Percentiles rank a stretch among this genome's conserved stretches.
phyloP scores from a whole-genome alignment of 2,888 invertebrate genomes.

The Heteromurus nitidus region DNA sequence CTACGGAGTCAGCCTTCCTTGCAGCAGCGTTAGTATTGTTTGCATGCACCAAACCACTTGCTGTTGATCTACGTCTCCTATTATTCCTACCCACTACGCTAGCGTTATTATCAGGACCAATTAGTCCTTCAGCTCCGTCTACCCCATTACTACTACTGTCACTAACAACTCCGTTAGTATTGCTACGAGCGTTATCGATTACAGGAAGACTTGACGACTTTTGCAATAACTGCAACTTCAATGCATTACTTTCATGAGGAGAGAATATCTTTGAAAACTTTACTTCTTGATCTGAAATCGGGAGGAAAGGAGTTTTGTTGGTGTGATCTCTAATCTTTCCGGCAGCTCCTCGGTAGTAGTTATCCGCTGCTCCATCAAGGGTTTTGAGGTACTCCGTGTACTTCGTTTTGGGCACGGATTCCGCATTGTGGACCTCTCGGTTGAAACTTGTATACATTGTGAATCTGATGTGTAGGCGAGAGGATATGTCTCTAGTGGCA shows the following conservation, averaged over 20 bases:
- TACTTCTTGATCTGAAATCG: constrained; percentile 54
- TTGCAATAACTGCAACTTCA: constrained; percentile 61
- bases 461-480: neutral
- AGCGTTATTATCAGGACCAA: constrained; percentile 15
- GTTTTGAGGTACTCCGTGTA: constrained; percentile 70
- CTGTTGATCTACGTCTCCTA: constrained; percentile 54
- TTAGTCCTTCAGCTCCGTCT: neutral
- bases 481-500: too few relatives aligned
- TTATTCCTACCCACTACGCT: neutral
- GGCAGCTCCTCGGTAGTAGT: neutral
- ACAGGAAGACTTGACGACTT: constrained; percentile 61
- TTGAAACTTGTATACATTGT: constrained; percentile 40
- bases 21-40: constrained; percentile 9
- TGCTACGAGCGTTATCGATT: constrained; percentile 7
- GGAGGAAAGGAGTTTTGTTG: neutral
- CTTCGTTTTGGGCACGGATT: constrained; percentile 60
- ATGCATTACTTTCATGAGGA: constrained; percentile 67
- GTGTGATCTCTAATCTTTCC: neutral
- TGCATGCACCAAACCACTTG: constrained; percentile 51
- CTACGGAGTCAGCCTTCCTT: constrained; percentile 58
- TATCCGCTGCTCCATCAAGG: constrained; percentile 5
- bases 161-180: constrained; percentile 13
- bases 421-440: constrained; percentile 17
- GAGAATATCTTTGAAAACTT: constrained; percentile 71
- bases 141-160: constrained; percentile 16